Percentiles rank a stretch among this genome's conserved stretches.
Conservation (phyloP, 2,888 invertebrate species). For the Hydraecia micacea region DNA sequence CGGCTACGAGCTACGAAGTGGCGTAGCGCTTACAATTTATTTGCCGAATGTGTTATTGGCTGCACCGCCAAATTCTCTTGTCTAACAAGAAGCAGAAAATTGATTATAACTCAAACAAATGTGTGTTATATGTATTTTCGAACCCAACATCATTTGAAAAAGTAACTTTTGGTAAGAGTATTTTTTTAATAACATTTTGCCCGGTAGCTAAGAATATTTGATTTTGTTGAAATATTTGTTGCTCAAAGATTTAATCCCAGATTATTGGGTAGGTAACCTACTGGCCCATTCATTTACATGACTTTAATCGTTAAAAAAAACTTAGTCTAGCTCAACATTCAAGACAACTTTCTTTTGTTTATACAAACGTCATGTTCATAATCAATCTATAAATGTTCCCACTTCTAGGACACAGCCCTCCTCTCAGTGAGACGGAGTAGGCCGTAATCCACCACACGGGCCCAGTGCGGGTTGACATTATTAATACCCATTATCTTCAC, state of each 20-base stretch:
- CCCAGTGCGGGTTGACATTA: too few species aligned
- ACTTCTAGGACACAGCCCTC: too few species aligned
- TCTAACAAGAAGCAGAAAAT: constrained; percentile 38
- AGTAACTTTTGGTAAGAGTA: background rate
- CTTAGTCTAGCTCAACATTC: too few species aligned
- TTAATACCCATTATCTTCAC: background rate
- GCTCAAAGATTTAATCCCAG: background rate
- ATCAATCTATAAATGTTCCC: too few species aligned
- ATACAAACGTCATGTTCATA: background rate
- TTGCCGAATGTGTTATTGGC: constrained; percentile 45
- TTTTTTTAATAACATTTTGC: constrained; percentile 5
- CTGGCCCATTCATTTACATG: background rate
- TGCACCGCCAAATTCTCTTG: constrained; percentile 46
- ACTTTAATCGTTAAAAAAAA: too few species aligned
- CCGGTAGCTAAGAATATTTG: too few species aligned
- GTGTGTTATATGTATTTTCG: background rate
- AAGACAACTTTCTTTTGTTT: background rate
- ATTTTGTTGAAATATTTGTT: constrained; percentile 1
- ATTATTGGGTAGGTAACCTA: background rate
- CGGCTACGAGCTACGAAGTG: constrained; percentile 65
- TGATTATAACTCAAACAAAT: constrained; percentile 29
- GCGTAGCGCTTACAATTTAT: constrained; percentile 49
- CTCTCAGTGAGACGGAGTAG: too few species aligned
- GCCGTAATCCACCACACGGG: too few species aligned
- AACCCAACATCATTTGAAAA: background rate